Conservation (phyloP, 2,888 invertebrate species). For the Taphrorychus bicolor region DNA sequence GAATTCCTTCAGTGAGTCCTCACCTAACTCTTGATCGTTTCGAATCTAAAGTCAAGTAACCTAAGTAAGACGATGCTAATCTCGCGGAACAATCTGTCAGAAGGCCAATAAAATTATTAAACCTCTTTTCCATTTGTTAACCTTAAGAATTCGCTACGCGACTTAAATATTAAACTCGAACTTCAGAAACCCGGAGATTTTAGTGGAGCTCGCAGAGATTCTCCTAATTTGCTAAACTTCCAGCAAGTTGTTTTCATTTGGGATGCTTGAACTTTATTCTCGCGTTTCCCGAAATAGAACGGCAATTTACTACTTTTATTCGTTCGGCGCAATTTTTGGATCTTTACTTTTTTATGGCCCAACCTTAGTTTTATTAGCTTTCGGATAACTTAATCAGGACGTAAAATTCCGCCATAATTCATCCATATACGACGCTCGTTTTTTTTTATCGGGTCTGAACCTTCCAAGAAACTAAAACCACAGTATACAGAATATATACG, state of each 20-base stretch:
- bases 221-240: conserved; percentile 52
- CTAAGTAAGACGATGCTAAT: neutral
- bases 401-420: neutral
- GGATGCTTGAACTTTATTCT: conserved; percentile 45
- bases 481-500: too few relatives aligned
- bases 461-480: too few relatives aligned
- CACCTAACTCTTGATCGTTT: too few relatives aligned
- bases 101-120: neutral
- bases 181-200: conserved; percentile 47
- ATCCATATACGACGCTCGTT: neutral
- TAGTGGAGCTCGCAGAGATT: conserved; percentile 51
- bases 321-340: neutral
- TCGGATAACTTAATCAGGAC: neutral
- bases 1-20: too few relatives aligned
- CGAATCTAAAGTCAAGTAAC: too few relatives aligned
- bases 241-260: conserved; percentile 46
- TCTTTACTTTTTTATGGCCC: neutral
- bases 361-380: neutral
- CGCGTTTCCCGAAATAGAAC: conserved; percentile 41
- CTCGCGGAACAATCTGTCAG: neutral
- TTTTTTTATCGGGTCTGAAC: neutral
- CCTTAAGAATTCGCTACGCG: conserved; percentile 29
- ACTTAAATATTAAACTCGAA: conserved; percentile 32
- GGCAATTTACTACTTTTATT: conserved; percentile 18
- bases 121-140: conserved; percentile 19